These are phyloP conservation scores for Hylomyscus alleni DNA, from an alignment of 2,797 vertebrate genomes.

Conservation along the genomic window DNA sequence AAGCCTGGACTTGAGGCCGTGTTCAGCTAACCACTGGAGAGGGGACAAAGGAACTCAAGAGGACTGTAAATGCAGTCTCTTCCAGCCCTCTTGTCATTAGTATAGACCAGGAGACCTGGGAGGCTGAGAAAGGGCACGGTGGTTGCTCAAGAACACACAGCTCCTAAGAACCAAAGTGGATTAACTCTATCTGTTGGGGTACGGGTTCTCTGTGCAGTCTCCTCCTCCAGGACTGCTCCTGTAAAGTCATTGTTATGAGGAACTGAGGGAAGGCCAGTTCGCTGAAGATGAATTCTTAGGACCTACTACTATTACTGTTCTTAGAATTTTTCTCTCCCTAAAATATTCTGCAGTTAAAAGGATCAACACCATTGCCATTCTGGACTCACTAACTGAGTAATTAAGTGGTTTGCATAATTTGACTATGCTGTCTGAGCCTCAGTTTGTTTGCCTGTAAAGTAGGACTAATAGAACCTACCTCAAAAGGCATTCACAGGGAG, in stretches of 20 bases:
- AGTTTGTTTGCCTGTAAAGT: slow-evolving; percentile 60
- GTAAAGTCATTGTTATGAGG: slow-evolving; percentile 23
- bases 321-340: slow-evolving; percentile 34
- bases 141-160: not conserved
- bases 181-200: not conserved
- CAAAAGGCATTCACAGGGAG: slow-evolving; percentile 44
- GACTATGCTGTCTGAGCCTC: slow-evolving; percentile 20
- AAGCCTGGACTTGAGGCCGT: not conserved
- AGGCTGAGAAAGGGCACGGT: slow-evolving; percentile 5
- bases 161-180: not conserved
- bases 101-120: slow-evolving; percentile 9
- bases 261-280: not conserved
- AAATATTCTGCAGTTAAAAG: slow-evolving; percentile 55
- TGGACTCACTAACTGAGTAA: slow-evolving; percentile 18
- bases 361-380: not conserved
- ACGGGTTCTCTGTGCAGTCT: not conserved
- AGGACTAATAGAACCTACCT: not conserved
- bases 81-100: not conserved
- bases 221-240: not conserved
- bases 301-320: not conserved
- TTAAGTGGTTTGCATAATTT: slow-evolving; percentile 44
- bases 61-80: not conserved
- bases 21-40: not conserved
- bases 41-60: not conserved
- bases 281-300: not conserved